Percentiles rank a stretch among this genome's conserved stretches.
These are phyloP conservation scores for Balaeniceps rex DNA, from an alignment of 2,113 vertebrate genomes.

Conservation along the genomic window DNA sequence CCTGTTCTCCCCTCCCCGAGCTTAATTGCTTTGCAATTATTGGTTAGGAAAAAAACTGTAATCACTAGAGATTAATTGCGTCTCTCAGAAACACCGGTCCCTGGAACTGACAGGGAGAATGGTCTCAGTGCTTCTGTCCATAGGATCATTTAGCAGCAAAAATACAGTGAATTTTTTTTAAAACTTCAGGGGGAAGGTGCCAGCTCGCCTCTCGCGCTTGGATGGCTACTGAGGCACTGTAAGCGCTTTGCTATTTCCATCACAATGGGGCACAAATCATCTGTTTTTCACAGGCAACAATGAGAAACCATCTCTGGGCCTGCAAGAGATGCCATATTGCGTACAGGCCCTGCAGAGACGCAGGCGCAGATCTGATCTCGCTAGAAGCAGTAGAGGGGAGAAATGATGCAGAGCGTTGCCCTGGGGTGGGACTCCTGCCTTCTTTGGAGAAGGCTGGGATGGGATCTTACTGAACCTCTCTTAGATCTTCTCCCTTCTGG, in stretches of 20 bases:
- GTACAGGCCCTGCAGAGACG: accelerated
- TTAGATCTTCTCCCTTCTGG: background rate
- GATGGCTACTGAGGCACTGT: background rate
- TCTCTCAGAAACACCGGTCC: background rate
- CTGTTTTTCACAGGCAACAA: background rate
- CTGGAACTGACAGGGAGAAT: background rate
- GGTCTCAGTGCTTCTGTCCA: background rate
- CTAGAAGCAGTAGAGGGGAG: background rate
- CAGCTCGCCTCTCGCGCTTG: background rate
- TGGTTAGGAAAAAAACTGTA: background rate
- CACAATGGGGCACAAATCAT: background rate
- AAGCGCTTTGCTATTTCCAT: background rate
- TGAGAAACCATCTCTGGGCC: background rate
- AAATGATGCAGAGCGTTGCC: background rate
- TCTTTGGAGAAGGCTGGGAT: background rate
- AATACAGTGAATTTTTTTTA: background rate
- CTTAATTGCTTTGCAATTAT: constrained; percentile 1
- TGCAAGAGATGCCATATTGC: background rate
- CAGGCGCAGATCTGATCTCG: background rate
- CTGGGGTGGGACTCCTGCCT: background rate
- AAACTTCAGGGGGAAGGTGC: background rate
- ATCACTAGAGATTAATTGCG: constrained; percentile 18
- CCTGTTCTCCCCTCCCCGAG: background rate
- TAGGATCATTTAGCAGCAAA: background rate
- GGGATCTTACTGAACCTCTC: background rate